Evolutionary conservation across 1,140 invertebrate genomes (phyloP), one percentile per base, ranked within the genome.

Genomic region (Zaprionus tsacasi): DNA sequence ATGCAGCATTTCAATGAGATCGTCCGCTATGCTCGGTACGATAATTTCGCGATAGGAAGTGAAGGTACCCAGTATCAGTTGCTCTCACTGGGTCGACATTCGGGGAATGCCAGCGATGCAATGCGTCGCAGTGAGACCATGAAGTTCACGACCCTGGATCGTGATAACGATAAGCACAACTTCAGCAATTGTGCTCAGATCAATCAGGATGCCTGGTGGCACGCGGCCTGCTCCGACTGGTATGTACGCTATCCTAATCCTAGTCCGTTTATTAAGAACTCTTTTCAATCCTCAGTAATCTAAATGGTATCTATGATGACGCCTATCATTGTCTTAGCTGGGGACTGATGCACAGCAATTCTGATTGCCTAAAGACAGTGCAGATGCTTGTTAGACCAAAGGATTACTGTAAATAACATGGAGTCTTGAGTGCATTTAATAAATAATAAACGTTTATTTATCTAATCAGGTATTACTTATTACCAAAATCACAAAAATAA

Each of bases 241-340:
- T 66, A 7, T 0, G 38, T 43, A 43, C 8, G 1, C 36, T 57
- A 45, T 45, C 30, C 2, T 6, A 43, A 1, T 17, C 3, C 11
- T 7, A 21, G 40, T 27, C 1, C 7, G 30, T n/a, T n/a, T 54
- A 17, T 6, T 10, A 12, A 7, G 3, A 6, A 35, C 17, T 21
- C 12, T 52, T 25, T 11, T 13, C 33, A 8, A 13, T 17, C 33
- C 13, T 10, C 30, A 68, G 65, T 38, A 66, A 45, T 45, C 38
- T 66, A 0, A 56, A 66, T 35, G 63, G 63, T 11, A 66, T 66
- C 13, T 66, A 66, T 17, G 17, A 57, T 7, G 54, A 57, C 12
- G 15, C 12, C 6, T 10, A 1, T 4, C 38, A 35, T 45, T 66
- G 63, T 15, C 55, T 66, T 4, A 35, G 13, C 40, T 66, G 63